Evolutionary conservation across 2,888 invertebrate species (phyloP), one percentile per base, ranked within the genome.

Genomic region (Teinopalpus imperialis): DNA sequence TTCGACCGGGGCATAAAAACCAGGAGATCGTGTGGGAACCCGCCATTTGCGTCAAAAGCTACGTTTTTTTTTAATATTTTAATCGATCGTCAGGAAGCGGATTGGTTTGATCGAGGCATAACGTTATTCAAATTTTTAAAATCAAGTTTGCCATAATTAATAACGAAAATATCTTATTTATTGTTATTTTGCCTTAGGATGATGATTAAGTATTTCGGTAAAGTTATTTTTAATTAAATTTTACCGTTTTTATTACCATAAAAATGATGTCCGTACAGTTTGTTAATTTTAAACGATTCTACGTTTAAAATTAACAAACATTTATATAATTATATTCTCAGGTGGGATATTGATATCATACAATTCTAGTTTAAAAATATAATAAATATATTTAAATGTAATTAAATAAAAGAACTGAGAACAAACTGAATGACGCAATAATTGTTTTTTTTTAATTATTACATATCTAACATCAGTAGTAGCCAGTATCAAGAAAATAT

Each of bases 11-110:
- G 54, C 61, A 69, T 72, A 79, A 78, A 77, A 75, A 67, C 61
- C 52, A 48, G 48, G 54, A 61, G 59, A 61, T 54, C 65, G 71
- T 81, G 80, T 83, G 83, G 81, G 83, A 86, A 82, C 80, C 60
- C 61, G 72, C 68, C 72, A 69, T 69, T 71, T 65, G 61, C 51
- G 63, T 59, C 58, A 57, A 56, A 54, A 55, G 55, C 59, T 68
- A 66, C 63, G 51, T 52, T 60, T 57, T 65, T 67, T 74, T 75
- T 53, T 49, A 35, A 42, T 24, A 16, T 34, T 39, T 46, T 47
- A 41, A 35, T 51, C 48, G 58, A 56, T 59, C 61, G 62, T 53
- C 57, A 70, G 69, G 74, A 72, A 69, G 69, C 65, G 62, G 59
- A 66, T 64, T 63, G 57, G 66, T 69, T 63, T 58, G 67, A 75